A percentile compares a stretch with the other conserved stretches of the same genome.
Conservation (phyloP, 1,140 invertebrate species). For the Lordiphosa mommai region DNA sequence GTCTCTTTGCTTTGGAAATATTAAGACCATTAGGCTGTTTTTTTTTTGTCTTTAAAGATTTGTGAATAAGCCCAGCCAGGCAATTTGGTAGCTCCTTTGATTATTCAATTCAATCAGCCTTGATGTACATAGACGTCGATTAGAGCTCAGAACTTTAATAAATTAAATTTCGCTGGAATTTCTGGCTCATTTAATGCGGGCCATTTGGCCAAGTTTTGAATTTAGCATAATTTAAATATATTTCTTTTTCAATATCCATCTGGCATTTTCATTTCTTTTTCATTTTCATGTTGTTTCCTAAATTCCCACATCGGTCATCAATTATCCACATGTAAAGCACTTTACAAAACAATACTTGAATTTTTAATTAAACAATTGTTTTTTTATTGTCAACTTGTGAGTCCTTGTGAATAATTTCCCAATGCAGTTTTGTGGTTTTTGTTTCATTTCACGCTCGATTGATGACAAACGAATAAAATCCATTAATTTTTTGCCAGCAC, state of each 20-base stretch:
- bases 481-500: constrained; percentile 25
- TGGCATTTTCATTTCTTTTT: too few relatives aligned
- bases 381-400: constrained; percentile 34
- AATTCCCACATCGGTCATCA: too few relatives aligned
- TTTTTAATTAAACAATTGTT: constrained; percentile 19
- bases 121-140: not conserved
- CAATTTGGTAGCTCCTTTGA: not conserved
- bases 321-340: not conserved
- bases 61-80: not conserved
- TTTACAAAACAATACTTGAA: constrained; percentile 1
- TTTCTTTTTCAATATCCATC: too few relatives aligned
- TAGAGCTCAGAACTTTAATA: not conserved
- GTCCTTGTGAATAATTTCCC: constrained; percentile 26
- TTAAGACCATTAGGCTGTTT: not conserved
- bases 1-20: not conserved
- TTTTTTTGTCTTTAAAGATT: constrained; percentile 1
- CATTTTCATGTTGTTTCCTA: too few relatives aligned
- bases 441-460: constrained; percentile 58
- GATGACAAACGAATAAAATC: constrained; percentile 33
- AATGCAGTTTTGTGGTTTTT: constrained; percentile 31
- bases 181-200: too few relatives aligned
- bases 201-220: too few relatives aligned
- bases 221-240: too few relatives aligned
- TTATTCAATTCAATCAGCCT: not conserved
- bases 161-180: constrained; percentile 6